Evolutionary conservation across 2,797 vertebrate genomes (phyloP).

Genomic region (Hemibagrus guttatus): DNA sequence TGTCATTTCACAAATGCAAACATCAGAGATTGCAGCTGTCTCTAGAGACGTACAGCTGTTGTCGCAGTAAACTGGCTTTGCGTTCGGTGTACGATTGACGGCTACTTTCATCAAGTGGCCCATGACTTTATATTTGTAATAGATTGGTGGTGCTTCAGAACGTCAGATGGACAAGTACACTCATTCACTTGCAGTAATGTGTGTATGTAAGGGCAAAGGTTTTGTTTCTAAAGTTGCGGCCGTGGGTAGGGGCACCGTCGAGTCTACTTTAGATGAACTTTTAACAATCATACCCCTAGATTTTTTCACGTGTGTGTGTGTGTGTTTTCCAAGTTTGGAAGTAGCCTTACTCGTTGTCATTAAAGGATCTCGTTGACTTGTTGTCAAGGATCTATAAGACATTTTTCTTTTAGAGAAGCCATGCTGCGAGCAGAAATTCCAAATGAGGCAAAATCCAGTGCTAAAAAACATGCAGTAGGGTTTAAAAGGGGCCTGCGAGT

Average conservation of each 20-base stretch:
- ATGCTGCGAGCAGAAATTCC: conserved; percentile 73
- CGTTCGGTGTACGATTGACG: not conserved
- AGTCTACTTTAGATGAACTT: not conserved
- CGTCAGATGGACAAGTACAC: not conserved
- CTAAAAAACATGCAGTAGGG: conserved; percentile 72
- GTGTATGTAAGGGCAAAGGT: not conserved
- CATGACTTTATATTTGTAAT: not conserved
- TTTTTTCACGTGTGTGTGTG: conserved; percentile 24
- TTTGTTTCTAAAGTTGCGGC: not conserved
- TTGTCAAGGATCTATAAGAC: conserved; percentile 72
- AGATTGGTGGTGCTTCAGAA: not conserved
- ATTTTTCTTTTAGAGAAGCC: conserved; percentile 65
- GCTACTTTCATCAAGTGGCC: not conserved
- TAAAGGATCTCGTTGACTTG: not conserved
- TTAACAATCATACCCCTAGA: not conserved
- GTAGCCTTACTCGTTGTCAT: conserved; percentile 75
- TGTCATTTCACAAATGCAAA: conserved; percentile 32
- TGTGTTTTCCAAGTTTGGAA: conserved; percentile 66
- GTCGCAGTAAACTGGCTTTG: conserved; percentile 5
- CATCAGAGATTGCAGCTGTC: conserved; percentile 21
- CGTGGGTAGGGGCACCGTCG: not conserved
- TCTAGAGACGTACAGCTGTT: conserved; percentile 31
- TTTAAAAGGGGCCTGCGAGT: conserved; percentile 72
- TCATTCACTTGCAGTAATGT: not conserved
- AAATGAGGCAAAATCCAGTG: conserved; percentile 69